These are phyloP conservation scores for Dastarcus helophoroides DNA, from an alignment of 2,888 invertebrate species.

Conservation along the genomic window DNA sequence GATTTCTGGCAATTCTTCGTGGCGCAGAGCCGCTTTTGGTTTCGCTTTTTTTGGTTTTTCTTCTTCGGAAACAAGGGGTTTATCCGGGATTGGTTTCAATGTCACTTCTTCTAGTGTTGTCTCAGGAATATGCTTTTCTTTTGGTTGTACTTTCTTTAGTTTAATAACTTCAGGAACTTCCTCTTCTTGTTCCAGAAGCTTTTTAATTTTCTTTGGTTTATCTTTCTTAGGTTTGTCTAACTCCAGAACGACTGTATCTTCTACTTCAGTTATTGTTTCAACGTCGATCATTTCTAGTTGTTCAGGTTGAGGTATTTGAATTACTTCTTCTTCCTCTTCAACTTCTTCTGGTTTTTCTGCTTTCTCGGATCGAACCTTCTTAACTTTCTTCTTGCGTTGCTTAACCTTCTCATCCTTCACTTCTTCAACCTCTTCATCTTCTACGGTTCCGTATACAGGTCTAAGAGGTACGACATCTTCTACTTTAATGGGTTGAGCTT, in stretches of 20 bases:
- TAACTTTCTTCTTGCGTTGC: background rate
- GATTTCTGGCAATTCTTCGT: slow-evolving; percentile 18
- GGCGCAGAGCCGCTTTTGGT: background rate
- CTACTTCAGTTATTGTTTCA: slow-evolving; percentile 45
- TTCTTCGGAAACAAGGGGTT: slow-evolving; percentile 13
- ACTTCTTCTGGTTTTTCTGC: too few species aligned
- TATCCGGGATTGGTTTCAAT: slow-evolving; percentile 5
- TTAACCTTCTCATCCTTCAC: background rate
- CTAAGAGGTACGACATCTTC: too few species aligned
- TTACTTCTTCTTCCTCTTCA: slow-evolving; percentile 19
- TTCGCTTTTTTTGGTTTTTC: slow-evolving; percentile 21
- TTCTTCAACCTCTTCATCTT: too few species aligned
- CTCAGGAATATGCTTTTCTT: slow-evolving; percentile 10
- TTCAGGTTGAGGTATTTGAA: too few species aligned
- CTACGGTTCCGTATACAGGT: too few species aligned
- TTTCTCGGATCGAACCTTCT: slow-evolving; percentile 21
- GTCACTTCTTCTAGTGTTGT: slow-evolving; percentile 1
- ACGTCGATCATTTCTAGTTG: slow-evolving; percentile 35
- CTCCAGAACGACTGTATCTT: slow-evolving; percentile 47
- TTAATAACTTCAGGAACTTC: slow-evolving; percentile 23
- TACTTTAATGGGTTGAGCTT: too few species aligned
- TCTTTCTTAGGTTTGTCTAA: slow-evolving; percentile 31
- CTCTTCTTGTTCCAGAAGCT: too few species aligned
- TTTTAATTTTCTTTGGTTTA: slow-evolving; percentile 24
- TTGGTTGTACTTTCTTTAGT: slow-evolving; percentile 24